Percentiles rank a stretch among this genome's conserved stretches.
These are phyloP conservation scores for Julus scanicus DNA, from an alignment of 2,888 invertebrate species.

Conservation along the genomic window DNA sequence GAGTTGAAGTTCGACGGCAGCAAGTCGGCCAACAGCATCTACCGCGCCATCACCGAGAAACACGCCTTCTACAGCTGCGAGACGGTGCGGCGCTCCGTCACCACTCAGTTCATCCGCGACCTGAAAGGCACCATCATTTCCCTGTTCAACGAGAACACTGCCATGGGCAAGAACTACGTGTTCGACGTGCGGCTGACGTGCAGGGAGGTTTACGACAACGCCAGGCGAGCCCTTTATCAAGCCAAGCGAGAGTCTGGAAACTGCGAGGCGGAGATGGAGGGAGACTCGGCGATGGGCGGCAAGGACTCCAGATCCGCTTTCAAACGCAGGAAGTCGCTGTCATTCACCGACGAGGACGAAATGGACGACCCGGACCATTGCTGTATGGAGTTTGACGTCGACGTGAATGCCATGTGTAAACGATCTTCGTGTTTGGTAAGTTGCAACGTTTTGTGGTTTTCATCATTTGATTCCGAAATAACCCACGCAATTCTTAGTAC, in stretches of 20 bases:
- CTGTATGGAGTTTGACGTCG: not conserved
- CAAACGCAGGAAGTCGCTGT: not conserved
- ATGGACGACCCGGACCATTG: conserved; percentile 4
- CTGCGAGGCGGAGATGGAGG: not conserved
- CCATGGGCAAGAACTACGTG: conserved; percentile 87
- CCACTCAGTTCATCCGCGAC: conserved; percentile 88
- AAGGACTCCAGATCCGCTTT: not conserved
- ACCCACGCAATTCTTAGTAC: conserved; percentile 57
- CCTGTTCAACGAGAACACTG: conserved; percentile 88
- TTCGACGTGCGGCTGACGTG: conserved; percentile 90
- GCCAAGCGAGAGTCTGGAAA: conserved; percentile 59
- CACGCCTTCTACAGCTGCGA: conserved; percentile 94
- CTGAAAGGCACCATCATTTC: conserved; percentile 90
- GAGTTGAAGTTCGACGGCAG: conserved; percentile 84
- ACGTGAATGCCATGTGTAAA: conserved; percentile 59
- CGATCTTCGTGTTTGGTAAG: conserved; percentile 6
- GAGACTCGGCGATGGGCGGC: not conserved
- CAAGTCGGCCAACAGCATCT: conserved; percentile 83
- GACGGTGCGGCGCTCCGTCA: conserved; percentile 87
- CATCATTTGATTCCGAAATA: not conserved
- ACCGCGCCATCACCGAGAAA: conserved; percentile 88
- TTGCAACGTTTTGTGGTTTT: not conserved
- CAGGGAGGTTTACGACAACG: conserved; percentile 89
- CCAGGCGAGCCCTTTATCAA: conserved; percentile 78
- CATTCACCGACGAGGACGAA: not conserved